Evolutionary conservation across 2,113 vertebrate genomes (phyloP).

Genomic region (Upupa epops): DNA sequence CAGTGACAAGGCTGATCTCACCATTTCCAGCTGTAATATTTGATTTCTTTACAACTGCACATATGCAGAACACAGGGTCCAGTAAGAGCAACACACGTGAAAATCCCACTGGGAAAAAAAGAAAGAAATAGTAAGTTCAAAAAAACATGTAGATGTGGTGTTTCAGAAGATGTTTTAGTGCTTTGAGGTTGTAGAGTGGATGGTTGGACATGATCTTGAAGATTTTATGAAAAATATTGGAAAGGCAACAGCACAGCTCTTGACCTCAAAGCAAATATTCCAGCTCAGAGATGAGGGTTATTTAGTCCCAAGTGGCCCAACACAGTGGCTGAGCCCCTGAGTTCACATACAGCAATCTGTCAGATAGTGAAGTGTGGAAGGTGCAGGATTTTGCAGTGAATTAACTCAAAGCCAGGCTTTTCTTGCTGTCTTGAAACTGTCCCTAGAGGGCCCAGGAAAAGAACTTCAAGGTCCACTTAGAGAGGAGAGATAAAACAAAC

Average conservation of each 20-base stretch:
- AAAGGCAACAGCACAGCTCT: not conserved
- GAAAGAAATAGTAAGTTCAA: not conserved
- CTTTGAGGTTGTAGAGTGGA: too few relatives aligned
- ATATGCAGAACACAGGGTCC: conserved; percentile 18
- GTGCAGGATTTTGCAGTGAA: not conserved
- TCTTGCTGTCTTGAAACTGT: not conserved
- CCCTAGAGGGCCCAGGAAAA: not conserved
- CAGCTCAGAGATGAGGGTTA: not conserved
- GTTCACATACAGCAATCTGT: not conserved
- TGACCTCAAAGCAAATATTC: not conserved
- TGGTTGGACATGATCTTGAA: too few relatives aligned
- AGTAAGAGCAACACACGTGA: not conserved
- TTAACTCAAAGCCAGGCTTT: not conserved
- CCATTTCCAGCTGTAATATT: conserved; percentile 61
- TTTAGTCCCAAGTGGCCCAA: not conserved
- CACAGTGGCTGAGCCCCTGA: not conserved
- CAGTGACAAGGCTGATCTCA: conserved; percentile 44
- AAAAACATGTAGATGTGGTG: not conserved
- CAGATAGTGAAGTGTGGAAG: not conserved
- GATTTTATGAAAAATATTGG: not conserved
- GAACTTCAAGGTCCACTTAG: not conserved
- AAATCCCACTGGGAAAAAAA: not conserved
- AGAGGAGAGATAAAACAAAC: not conserved
- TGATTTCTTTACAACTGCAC: conserved; percentile 55
- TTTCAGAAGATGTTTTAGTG: too few relatives aligned